These are phyloP conservation scores for Myiotriccus ornatus DNA, from an alignment of 2,797 vertebrate genomes.

Conservation along the genomic window DNA sequence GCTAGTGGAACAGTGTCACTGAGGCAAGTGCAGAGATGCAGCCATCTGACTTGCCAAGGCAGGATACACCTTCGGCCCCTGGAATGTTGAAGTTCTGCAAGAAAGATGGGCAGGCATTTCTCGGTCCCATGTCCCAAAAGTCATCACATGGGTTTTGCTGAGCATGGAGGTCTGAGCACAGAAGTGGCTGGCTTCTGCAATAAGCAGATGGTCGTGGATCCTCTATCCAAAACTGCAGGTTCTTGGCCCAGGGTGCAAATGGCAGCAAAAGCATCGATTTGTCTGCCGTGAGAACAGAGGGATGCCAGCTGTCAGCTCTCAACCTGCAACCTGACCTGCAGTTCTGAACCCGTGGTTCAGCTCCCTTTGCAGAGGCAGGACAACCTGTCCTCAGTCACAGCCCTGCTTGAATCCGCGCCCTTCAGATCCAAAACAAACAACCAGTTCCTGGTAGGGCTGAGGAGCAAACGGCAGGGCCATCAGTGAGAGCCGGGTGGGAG, in stretches of 20 bases:
- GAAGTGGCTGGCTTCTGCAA: background rate
- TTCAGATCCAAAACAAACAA: background rate
- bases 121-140: background rate
- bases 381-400: background rate
- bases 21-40: background rate
- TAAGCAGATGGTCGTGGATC: background rate
- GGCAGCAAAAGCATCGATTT: background rate
- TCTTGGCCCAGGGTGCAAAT: background rate
- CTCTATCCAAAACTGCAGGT: background rate
- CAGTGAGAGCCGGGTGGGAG: background rate
- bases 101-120: background rate
- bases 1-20: background rate
- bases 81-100: background rate
- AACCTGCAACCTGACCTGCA: background rate
- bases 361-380: background rate
- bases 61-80: background rate
- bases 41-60: background rate
- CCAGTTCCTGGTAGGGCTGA: background rate
- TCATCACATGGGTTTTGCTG: background rate
- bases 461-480: background rate
- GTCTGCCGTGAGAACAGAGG: background rate
- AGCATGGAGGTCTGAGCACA: background rate
- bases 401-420: background rate
- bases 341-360: background rate
- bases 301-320: background rate